These are phyloP conservation scores for Dorcus parallelipipedus DNA, from an alignment of 2,888 invertebrate genomes.

Conservation along the genomic window DNA sequence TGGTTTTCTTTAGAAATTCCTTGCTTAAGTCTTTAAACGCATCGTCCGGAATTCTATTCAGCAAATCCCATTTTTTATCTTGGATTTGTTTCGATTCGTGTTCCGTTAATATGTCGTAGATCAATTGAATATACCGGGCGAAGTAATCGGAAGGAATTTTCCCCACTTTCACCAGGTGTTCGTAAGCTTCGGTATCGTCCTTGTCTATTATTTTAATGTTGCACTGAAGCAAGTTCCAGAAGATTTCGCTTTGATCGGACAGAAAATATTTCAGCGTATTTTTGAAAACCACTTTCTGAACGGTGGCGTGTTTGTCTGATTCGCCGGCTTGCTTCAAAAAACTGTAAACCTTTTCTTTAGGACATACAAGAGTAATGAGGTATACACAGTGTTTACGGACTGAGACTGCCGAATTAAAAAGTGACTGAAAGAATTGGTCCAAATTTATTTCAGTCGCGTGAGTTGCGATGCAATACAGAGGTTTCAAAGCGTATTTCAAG, in stretches of 20 bases:
- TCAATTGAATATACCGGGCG: too few relatives aligned
- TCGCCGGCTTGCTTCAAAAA: not conserved
- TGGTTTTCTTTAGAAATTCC: not conserved
- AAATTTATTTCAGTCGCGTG: conserved; percentile 10
- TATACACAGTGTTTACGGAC: conserved; percentile 12
- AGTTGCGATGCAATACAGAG: conserved; percentile 1
- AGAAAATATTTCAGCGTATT: not conserved
- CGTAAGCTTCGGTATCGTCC: not conserved
- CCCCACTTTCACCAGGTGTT: not conserved
- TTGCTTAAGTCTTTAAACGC: not conserved
- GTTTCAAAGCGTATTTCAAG: conserved; percentile 6
- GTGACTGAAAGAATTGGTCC: not conserved
- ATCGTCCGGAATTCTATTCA: not conserved
- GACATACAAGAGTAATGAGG: conserved; percentile 1
- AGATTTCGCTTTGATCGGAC: conserved; percentile 11
- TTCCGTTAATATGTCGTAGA: too few relatives aligned
- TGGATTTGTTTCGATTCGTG: too few relatives aligned
- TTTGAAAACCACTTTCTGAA: not conserved
- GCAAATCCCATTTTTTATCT: too few relatives aligned
- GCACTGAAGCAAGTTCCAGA: not conserved
- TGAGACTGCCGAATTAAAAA: conserved; percentile 10
- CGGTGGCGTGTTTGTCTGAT: not conserved
- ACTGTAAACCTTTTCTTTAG: not conserved
- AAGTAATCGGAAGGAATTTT: not conserved
- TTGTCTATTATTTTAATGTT: not conserved